Percentiles rank a stretch among this genome's conserved stretches.
Evolutionary conservation across 2,797 vertebrate species (phyloP).

Genomic region (Jordanella pulchra): DNA sequence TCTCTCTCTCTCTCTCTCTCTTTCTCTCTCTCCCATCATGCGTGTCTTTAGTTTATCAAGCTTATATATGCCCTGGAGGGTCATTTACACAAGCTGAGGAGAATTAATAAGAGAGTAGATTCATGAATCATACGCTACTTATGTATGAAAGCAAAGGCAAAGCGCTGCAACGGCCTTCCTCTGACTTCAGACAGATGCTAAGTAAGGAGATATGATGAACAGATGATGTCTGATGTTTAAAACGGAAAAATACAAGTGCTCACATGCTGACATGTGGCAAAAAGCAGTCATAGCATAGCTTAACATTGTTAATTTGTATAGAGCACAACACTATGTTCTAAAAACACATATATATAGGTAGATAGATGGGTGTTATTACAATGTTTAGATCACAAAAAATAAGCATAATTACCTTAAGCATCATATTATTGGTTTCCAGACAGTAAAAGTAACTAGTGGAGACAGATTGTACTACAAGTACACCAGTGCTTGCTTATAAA

Average conservation of each 20-base stretch:
- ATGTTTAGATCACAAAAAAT: not conserved
- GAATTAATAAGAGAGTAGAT: constrained; percentile 77
- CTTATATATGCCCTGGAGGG: constrained; percentile 70
- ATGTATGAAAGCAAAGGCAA: constrained; percentile 70
- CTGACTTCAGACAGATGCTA: constrained; percentile 63
- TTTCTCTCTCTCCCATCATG: constrained; percentile 59
- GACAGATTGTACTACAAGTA: not conserved
- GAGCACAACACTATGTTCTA: constrained; percentile 29
- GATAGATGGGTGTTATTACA: not conserved
- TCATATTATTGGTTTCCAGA: not conserved
- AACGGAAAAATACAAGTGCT: constrained; percentile 22
- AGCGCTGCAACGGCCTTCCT: constrained; percentile 46
- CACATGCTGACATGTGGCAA: constrained; percentile 9
- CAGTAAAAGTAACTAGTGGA: too few species aligned
- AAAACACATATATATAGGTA: constrained; percentile 51
- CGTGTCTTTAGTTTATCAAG: constrained; percentile 70
- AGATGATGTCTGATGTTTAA: constrained; percentile 39
- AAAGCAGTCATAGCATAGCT: not conserved
- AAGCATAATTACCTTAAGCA: not conserved
- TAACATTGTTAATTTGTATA: not conserved
- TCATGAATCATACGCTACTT: constrained; percentile 81
- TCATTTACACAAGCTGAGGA: constrained; percentile 77
- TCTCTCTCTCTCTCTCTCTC: constrained; percentile 10
- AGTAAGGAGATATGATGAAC: constrained; percentile 44
- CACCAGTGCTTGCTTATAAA: not conserved